phyloP scores from a whole-genome alignment of 2,888 invertebrate genomes.

The Epistrophe grossulariae region DNA sequence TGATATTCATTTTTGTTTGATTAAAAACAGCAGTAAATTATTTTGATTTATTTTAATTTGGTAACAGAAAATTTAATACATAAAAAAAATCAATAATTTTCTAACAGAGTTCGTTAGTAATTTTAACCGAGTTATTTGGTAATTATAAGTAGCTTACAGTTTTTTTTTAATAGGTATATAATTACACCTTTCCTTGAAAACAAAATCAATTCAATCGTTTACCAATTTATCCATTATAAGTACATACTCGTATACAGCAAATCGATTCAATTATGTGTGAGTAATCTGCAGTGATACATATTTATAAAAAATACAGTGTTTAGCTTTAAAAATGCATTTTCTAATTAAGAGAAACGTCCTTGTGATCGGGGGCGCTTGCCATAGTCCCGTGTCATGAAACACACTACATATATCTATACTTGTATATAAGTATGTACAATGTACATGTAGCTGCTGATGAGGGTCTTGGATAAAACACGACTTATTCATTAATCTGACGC shows the following conservation, averaged over 20 bases:
- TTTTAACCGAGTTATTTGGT: no score
- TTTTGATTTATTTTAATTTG: no score
- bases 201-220: not conserved
- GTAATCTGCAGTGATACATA: slow-evolving; percentile 20
- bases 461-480: slow-evolving; percentile 27
- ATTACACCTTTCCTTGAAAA: not conserved
- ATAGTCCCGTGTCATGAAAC: not conserved
- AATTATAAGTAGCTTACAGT: no score
- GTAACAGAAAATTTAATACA: no score
- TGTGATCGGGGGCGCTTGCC: slow-evolving; percentile 25
- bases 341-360: slow-evolving; percentile 50
- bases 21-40: no score
- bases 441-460: not conserved
- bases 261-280: slow-evolving; percentile 34
- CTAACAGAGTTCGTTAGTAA: no score
- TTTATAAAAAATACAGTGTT: not conserved
- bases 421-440: no score
- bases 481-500: slow-evolving; percentile 41
- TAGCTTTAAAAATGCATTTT: slow-evolving; percentile 40
- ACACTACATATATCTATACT: not conserved
- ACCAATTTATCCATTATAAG: not conserved
- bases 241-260: not conserved
- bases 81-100: no score
- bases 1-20: no score
- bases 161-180: no score